Evolutionary conservation across 2,888 invertebrate species (phyloP).

Genomic region (Onthophagus sagittarius): DNA sequence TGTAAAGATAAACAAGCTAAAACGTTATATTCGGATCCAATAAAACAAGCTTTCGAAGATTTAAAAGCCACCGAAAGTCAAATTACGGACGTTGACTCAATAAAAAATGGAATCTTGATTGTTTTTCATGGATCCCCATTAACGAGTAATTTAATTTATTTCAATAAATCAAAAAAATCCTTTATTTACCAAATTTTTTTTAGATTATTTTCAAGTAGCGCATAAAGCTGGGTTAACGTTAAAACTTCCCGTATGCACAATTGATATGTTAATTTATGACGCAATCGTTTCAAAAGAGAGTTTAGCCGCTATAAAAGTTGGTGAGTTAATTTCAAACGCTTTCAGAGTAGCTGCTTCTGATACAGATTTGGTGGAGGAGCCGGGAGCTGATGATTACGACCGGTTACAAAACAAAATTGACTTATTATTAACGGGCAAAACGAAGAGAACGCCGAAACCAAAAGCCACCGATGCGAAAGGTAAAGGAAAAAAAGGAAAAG

Average conservation of each 20-base stretch:
- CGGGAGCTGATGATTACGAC: slow-evolving; percentile 36
- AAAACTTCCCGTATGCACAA: slow-evolving; percentile 50
- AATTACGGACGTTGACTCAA: slow-evolving; percentile 24
- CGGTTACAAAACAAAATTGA: slow-evolving; percentile 34
- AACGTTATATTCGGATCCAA: slow-evolving; percentile 34
- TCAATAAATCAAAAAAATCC: not conserved
- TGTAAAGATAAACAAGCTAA: slow-evolving; percentile 1
- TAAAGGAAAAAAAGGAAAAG: slow-evolving; percentile 16
- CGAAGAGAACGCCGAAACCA: slow-evolving; percentile 23
- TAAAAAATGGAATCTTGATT: slow-evolving; percentile 41
- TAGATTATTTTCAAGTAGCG: slow-evolving; percentile 41
- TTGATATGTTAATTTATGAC: slow-evolving; percentile 53
- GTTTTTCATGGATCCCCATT: slow-evolving; percentile 50
- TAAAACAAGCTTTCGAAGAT: slow-evolving; percentile 34
- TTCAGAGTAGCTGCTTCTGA: slow-evolving; percentile 32
- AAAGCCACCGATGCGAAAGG: not conserved
- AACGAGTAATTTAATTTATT: slow-evolving; percentile 39
- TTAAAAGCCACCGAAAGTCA: slow-evolving; percentile 11
- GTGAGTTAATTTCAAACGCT: slow-evolving; percentile 34
- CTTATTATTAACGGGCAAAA: slow-evolving; percentile 31
- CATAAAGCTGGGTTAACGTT: slow-evolving; percentile 47
- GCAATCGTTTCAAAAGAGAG: slow-evolving; percentile 40
- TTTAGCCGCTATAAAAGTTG: slow-evolving; percentile 35
- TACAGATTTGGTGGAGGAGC: slow-evolving; percentile 27
- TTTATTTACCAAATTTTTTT: not conserved